A percentile compares a stretch with the other conserved stretches of the same genome.
Evolutionary conservation across 2,888 invertebrate genomes (phyloP).

Genomic region (Nesidiocoris tenuis): DNA sequence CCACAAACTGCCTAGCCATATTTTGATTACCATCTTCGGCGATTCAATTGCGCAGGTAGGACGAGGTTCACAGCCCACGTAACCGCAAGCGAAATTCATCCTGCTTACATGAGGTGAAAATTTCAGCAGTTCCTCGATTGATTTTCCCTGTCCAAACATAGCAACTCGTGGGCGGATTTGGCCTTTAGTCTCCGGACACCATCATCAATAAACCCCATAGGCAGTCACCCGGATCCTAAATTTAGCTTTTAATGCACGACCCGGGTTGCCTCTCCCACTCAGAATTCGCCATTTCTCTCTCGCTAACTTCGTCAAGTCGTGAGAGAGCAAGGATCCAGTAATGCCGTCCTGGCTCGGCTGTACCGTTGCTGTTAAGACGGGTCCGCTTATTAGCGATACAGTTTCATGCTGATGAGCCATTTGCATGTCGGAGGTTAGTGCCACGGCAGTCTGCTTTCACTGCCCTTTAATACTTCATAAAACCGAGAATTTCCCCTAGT

Average conservation of each 20-base stretch:
- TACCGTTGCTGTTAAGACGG: background rate
- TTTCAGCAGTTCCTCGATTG: too few species aligned
- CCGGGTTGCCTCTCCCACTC: background rate
- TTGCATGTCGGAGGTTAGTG: conserved; percentile 1
- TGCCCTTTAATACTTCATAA: background rate
- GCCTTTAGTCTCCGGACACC: too few species aligned
- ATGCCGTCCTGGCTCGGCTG: background rate
- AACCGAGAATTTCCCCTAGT: background rate
- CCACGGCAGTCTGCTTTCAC: background rate
- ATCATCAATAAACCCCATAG: too few species aligned
- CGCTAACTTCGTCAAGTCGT: background rate
- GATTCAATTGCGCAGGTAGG: too few species aligned
- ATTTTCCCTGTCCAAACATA: too few species aligned
- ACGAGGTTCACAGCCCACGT: too few species aligned
- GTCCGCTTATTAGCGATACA: background rate
- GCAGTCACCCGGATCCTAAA: too few species aligned
- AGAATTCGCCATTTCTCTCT: background rate
- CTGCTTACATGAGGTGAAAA: too few species aligned
- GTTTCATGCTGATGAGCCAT: conserved; percentile 9
- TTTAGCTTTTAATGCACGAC: background rate
- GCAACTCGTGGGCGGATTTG: too few species aligned
- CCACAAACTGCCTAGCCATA: too few species aligned
- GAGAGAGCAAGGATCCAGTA: background rate
- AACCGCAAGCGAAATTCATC: too few species aligned
- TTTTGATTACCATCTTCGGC: too few species aligned